Evolutionary conservation across 2,888 invertebrate species (phyloP), one percentile per base, ranked within the genome.

Genomic region (Eupithecia exiguata): DNA sequence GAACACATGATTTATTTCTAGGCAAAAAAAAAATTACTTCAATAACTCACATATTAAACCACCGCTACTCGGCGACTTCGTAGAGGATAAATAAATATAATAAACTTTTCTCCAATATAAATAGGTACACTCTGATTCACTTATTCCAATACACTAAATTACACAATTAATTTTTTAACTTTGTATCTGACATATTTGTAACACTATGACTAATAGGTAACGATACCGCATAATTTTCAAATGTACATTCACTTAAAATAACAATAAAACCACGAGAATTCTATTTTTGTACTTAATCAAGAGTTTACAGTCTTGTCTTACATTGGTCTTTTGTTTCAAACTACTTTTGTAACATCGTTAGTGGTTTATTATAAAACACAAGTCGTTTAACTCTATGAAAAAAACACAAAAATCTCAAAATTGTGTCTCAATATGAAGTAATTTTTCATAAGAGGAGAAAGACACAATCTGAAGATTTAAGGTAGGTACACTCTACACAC

Each of bases 271-370:
- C 68, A 78, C 69, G 74, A 78, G 72, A 69, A 77, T 75, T 77
- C 68, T 74, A 72, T 86, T 82, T 92, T 92, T 93, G 93, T 93
- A 94, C 93, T 93, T 89, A 92, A 83, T 86, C 85, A 87, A 88
- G 85, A 86, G 83, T 83, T 53, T 86, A 91, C 92, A 93, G 93
- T 93, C 93, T 93, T 91, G 87, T 90, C 89, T 90, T 80, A 87
- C 84, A 90, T 93, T 93, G 93, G 93, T 93, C 93, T 89, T 88
- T 88, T 84, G 80, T 86, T 81, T 78, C 82, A 80, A 81, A 78
- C 79, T 81, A 81, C 36, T 67, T 53, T 73, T 69, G 73, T 73
- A 62, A 35, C 12, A 65, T 65, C 12, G 38, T 38, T 38, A 7
- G 58, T 58, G 21, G 58, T 25, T 58, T 14, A 12, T 35, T 62